Percentiles rank a stretch among this genome's conserved stretches.
Conservation (phyloP, 2,888 invertebrate species). For the Strigamia transsilvanica region DNA sequence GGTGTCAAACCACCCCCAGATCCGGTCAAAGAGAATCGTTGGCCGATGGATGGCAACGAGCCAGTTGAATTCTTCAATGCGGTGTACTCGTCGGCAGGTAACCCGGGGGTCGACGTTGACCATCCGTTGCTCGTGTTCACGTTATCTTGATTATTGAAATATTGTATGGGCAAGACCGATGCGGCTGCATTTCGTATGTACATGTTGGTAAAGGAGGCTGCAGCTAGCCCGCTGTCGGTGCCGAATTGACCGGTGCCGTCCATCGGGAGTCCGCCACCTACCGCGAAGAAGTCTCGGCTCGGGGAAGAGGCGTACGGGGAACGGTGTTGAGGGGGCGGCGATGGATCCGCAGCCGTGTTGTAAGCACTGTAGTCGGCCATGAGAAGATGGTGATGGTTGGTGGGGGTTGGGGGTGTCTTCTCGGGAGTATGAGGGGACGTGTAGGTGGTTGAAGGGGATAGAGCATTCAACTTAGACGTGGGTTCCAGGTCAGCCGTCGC, state of each 20-base stretch:
- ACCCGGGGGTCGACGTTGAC: background rate
- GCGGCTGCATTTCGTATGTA: background rate
- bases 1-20: background rate
- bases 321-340: conserved; percentile 8
- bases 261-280: background rate
- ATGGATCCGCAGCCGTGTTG: background rate
- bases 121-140: background rate
- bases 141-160: background rate
- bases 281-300: background rate
- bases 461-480: conserved; percentile 8
- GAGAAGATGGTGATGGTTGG: background rate
- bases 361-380: background rate
- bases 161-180: background rate
- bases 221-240: background rate
- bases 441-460: conserved; percentile 8
- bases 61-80: background rate
- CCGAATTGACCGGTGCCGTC: background rate
- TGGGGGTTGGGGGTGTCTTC: conserved; percentile 3
- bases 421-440: background rate
- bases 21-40: background rate
- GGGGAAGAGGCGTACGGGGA: background rate
- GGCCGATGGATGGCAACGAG: conserved; percentile 5
- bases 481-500: conserved; percentile 3
- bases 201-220: background rate
- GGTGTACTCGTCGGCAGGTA: conserved; percentile 21